A percentile compares a stretch with the other conserved stretches of the same genome.
These are phyloP conservation scores for Siderastrea siderea DNA, from an alignment of 92 coral and sea anemone species.

Conservation along the genomic window DNA sequence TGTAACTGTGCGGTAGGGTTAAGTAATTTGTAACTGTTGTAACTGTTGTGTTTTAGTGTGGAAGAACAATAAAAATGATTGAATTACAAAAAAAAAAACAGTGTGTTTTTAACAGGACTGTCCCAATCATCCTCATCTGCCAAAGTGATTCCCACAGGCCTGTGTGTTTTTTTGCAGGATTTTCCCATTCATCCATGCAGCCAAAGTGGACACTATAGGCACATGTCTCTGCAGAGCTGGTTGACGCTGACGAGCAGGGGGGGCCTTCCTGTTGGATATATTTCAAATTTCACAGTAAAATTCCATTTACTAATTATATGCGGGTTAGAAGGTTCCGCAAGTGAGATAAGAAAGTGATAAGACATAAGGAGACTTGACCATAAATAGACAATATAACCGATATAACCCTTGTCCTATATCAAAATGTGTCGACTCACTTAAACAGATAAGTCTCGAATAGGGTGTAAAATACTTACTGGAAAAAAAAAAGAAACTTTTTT, in stretches of 20 bases:
- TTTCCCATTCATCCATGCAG: conserved; percentile 2
- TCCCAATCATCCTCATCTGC: too few relatives aligned
- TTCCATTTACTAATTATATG: not conserved
- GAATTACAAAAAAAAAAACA: not conserved
- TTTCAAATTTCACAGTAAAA: not conserved
- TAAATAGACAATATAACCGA: not conserved
- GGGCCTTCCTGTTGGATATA: not conserved
- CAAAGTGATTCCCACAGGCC: not conserved
- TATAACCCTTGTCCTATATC: too few relatives aligned
- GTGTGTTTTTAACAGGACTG: not conserved
- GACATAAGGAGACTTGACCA: not conserved
- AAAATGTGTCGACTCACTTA: not conserved
- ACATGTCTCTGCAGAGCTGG: conserved; percentile 4
- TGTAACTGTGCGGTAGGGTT: too few relatives aligned
- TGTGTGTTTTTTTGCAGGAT: not conserved
- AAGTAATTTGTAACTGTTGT: too few relatives aligned
- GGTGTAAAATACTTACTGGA: not conserved
- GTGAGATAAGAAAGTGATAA: not conserved
- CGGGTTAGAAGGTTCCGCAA: not conserved
- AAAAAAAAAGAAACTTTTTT: not conserved
- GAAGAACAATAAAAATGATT: too few relatives aligned
- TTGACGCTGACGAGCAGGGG: conserved; percentile 1
- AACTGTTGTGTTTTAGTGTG: too few relatives aligned
- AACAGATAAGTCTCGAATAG: not conserved
- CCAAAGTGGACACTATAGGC: not conserved